phyloP scores from a whole-genome alignment of 1,140 invertebrate species.

The Drosophila biarmipes region DNA sequence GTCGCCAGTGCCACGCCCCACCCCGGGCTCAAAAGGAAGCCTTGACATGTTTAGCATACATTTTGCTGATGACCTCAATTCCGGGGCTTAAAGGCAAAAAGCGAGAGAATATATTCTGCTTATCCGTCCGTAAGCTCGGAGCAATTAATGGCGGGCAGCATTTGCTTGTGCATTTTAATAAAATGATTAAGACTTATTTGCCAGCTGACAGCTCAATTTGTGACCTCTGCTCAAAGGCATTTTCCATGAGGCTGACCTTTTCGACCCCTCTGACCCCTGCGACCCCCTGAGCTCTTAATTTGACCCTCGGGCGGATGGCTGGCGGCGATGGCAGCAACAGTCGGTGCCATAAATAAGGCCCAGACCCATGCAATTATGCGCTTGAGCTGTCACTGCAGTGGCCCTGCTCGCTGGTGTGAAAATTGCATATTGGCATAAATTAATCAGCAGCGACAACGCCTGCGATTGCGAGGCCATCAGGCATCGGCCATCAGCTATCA shows the following conservation, averaged over 20 bases:
- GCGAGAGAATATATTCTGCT: conserved; percentile 11
- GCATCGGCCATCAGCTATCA: conserved; percentile 2
- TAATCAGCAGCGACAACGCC: conserved; percentile 65
- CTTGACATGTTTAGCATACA: conserved; percentile 62
- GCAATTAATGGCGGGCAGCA: conserved; percentile 54
- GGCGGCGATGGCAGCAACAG: conserved; percentile 21
- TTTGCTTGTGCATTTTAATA: conserved; percentile 56
- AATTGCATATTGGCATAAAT: conserved; percentile 82
- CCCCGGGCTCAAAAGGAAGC: conserved; percentile 5
- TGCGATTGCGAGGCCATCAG: conserved; percentile 42
- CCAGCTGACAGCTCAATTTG: conserved; percentile 78
- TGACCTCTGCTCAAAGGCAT: conserved; percentile 57
- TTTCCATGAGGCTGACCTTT: conserved; percentile 52
- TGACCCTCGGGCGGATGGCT: conserved; percentile 27
- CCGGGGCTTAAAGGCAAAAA: conserved; percentile 16
- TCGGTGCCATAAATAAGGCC: conserved; percentile 67
- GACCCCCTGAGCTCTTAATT: conserved; percentile 35
- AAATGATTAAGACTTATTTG: conserved; percentile 75
- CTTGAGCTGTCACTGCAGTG: conserved; percentile 72
- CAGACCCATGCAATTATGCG: conserved; percentile 72
- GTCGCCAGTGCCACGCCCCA: conserved; percentile 4
- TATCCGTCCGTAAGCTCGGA: conserved; percentile 10
- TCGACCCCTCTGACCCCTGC: background rate
- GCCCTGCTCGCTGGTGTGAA: conserved; percentile 75
- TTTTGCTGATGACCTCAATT: conserved; percentile 25